These are phyloP conservation scores for Ophthalmolycus amberensis DNA, from an alignment of 2,113 vertebrate genomes.

Conservation along the genomic window DNA sequence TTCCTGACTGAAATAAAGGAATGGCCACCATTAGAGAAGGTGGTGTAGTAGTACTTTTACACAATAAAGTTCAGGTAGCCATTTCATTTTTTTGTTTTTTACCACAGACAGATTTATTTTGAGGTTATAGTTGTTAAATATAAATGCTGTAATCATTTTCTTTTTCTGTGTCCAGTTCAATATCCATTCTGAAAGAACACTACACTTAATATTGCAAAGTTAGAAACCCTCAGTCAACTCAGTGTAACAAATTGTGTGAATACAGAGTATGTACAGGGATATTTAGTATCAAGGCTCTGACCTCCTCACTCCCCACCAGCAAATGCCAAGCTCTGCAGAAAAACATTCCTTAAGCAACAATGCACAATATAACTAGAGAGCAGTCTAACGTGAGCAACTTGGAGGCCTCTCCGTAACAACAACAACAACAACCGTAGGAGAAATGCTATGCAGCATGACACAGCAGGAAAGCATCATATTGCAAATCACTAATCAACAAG, in stretches of 20 bases:
- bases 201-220: neutral
- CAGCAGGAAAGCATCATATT: neutral
- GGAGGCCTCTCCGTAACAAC: neutral
- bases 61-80: neutral
- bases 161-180: neutral
- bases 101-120: neutral
- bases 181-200: neutral
- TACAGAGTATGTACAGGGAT: neutral
- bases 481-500: neutral
- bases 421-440: slow-evolving; percentile 15
- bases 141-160: slow-evolving; percentile 6
- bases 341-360: slow-evolving; percentile 6
- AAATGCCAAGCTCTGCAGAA: neutral
- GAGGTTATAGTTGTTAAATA: neutral
- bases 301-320: slow-evolving; percentile 4
- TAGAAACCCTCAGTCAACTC: neutral
- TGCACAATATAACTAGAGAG: neutral
- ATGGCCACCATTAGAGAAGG: no score
- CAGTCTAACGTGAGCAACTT: neutral
- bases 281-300: slow-evolving; percentile 4
- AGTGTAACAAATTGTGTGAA: neutral
- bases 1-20: neutral
- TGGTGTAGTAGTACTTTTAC: no score
- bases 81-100: neutral
- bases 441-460: slow-evolving; percentile 11